These are phyloP conservation scores for Caenorhabditis sulstoni DNA, from an alignment of 2,888 invertebrate genomes.

Conservation along the genomic window DNA sequence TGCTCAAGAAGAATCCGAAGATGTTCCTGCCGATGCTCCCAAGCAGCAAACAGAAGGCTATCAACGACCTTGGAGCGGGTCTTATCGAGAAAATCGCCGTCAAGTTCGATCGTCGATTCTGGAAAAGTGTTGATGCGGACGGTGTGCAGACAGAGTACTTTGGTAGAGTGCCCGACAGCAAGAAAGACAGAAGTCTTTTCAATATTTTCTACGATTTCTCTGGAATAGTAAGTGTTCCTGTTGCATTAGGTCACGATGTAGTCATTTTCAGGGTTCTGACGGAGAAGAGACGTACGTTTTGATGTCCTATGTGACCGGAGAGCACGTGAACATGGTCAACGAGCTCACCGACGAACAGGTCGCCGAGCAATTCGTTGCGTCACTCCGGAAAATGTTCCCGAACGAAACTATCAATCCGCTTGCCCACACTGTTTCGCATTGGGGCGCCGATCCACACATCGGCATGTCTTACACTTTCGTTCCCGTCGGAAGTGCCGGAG, in stretches of 20 bases:
- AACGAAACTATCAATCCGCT: conserved; percentile 81
- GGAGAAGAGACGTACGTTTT: conserved; percentile 75
- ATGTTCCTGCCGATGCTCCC: conserved; percentile 82
- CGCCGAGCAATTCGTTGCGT: conserved; percentile 80
- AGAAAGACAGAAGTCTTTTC: conserved; percentile 81
- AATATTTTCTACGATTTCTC: conserved; percentile 82
- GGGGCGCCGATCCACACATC: conserved; percentile 81
- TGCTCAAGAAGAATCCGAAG: conserved; percentile 81
- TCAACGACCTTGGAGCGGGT: conserved; percentile 82
- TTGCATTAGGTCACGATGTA: neutral
- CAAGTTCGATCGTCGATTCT: conserved; percentile 81
- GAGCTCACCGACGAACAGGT: conserved; percentile 81
- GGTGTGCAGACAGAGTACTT: conserved; percentile 78
- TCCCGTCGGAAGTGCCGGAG: conserved; percentile 81
- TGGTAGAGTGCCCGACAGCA: conserved; percentile 81
- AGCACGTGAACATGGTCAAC: conserved; percentile 81
- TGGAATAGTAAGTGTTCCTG: conserved; percentile 68
- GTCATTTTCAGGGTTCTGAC: conserved; percentile 8
- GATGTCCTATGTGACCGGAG: conserved; percentile 82
- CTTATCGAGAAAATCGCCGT: conserved; percentile 82
- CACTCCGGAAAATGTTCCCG: conserved; percentile 81
- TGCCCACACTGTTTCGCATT: conserved; percentile 81
- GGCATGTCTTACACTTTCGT: conserved; percentile 82
- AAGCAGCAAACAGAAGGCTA: conserved; percentile 80
- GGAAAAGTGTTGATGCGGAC: conserved; percentile 80